Conservation (phyloP, 2,888 invertebrate genomes). For the Thysanoteuthis rhombus region DNA sequence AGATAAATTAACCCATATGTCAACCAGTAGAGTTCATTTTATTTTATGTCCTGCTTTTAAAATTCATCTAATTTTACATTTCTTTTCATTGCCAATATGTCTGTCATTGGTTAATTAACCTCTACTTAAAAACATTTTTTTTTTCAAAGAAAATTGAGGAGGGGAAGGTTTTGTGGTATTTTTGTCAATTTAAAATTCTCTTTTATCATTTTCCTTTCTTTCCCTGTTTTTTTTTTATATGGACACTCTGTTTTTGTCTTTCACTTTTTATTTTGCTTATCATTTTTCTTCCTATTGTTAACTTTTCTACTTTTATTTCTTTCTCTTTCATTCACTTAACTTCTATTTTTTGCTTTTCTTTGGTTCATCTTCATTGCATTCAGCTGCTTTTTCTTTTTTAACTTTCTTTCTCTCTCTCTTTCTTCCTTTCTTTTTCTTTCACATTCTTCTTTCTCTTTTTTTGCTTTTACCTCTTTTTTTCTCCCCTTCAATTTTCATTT, state of each 20-base stretch:
- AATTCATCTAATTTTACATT: neutral
- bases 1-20: neutral
- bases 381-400: too few relatives aligned
- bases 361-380: too few relatives aligned
- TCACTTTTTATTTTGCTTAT: neutral
- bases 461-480: neutral
- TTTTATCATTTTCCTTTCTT: neutral
- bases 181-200: neutral
- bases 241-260: neutral
- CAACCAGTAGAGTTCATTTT: neutral
- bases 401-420: too few relatives aligned
- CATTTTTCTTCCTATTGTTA: neutral
- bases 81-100: neutral
- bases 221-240: neutral
- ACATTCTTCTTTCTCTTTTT: neutral
- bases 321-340: neutral
- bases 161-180: neutral
- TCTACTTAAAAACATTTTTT: neutral
- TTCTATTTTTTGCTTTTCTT: neutral
- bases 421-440: neutral
- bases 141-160: neutral
- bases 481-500: neutral
- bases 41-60: neutral
- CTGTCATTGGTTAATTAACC: neutral
- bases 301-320: neutral